Base-by-base conservation (phyloP, 2,113 vertebrate genomes). In the Pantherophis guttatus region DNA sequence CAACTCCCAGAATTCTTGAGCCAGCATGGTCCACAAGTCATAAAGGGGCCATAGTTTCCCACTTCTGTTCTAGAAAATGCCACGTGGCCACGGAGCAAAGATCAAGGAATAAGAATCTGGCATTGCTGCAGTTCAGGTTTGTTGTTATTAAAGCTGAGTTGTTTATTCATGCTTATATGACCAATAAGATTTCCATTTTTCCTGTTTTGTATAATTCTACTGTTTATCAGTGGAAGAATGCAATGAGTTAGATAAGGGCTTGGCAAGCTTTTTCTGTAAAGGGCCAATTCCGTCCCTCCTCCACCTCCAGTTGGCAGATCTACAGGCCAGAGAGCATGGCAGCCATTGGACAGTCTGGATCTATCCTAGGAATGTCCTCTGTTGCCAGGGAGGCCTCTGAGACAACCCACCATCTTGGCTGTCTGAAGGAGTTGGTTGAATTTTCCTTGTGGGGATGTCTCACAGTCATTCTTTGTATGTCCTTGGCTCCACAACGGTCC, bases 401-500 rank as follows among this genome's bases (percentile, higher is more conserved):
- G 88, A 24, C 85, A 90, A 19, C 50, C 21, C 21, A 19, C 44
- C 53, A 39, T 39, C 21, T 90, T 85, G 11, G 88, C 52, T 21
- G 50, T 48, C 55, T 91, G 48, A 57, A 86, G 86, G 53, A 54
- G 29, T n/a, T 65, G 70, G 44, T 65, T 92, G n/a, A 15, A 65
- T 88, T 92, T 62, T 24, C 87, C 54, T 39, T 54, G 54, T 86
- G 57, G 54, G 88, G 4, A 26, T 10, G 86, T 33, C 48, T 91
- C 65, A 92, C 86, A 93, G 89, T 86, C 8, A 8, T 5, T 62
- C 93, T 93, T 92, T 94, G 85, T 93, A 29, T 33, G 0, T 19
- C 5, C n/a, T 8, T 15, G 57, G 52, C 89, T 50, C 24, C 50
- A 89, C 55, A 94, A 88, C n/a, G 53, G 15, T 92, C 59, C 87